A percentile compares a stretch with the other conserved stretches of the same genome.
These are phyloP conservation scores for Tillus elongatus DNA, from an alignment of 2,888 invertebrate genomes.

Conservation along the genomic window DNA sequence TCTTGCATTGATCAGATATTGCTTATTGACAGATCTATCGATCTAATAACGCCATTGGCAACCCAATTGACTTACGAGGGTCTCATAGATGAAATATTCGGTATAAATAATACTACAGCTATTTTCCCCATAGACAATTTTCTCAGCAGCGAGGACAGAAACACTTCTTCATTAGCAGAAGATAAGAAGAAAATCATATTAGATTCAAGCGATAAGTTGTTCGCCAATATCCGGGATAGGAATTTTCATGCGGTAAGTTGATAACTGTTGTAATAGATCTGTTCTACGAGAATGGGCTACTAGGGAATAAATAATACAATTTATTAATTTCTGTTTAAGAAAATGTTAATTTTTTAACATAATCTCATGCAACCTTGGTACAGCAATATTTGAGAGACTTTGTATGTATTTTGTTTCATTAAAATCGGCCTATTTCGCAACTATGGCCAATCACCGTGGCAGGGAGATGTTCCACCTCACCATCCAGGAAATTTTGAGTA, in stretches of 20 bases:
- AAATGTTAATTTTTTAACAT: no score
- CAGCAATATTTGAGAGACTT: no score
- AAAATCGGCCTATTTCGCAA: no score
- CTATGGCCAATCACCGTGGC: no score
- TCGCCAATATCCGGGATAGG: constrained; percentile 81
- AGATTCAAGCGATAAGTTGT: constrained; percentile 84
- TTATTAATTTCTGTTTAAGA: no score
- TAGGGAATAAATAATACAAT: no score
- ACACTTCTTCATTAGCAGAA: constrained; percentile 49
- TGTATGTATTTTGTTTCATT: no score
- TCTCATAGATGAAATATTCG: constrained; percentile 89
- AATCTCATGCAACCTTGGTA: no score
- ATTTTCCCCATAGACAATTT: constrained; percentile 82
- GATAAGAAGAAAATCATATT: constrained; percentile 69
- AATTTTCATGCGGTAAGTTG: constrained; percentile 70
- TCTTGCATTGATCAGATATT: constrained; percentile 74
- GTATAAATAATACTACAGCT: constrained; percentile 72
- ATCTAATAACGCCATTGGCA: constrained; percentile 83
- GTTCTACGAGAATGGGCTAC: no score
- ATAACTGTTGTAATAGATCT: constrained; percentile 3
- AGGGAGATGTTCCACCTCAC: no score
- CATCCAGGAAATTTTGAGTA: no score
- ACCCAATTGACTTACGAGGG: constrained; percentile 97
- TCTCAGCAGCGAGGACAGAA: constrained; percentile 54
- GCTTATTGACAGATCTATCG: constrained; percentile 82